These are phyloP conservation scores for Gila robusta DNA, from an alignment of 2,797 vertebrate genomes.

Conservation along the genomic window DNA sequence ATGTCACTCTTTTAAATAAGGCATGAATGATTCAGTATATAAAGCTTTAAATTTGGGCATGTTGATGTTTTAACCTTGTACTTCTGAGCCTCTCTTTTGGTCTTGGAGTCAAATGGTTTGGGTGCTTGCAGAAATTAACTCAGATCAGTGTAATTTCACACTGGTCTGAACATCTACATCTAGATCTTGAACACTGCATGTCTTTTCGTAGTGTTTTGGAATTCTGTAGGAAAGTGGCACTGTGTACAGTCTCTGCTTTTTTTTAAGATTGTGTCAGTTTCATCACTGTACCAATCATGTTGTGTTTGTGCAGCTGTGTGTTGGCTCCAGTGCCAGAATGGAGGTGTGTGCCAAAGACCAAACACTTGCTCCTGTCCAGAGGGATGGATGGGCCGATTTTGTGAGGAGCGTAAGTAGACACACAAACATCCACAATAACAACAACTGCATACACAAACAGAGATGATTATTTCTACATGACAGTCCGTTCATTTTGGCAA, in stretches of 20 bases:
- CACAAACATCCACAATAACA: background rate
- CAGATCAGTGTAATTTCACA: constrained; percentile 1
- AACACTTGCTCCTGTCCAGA: constrained; percentile 92
- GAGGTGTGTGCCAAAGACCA: constrained; percentile 91
- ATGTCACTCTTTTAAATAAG: constrained; percentile 6
- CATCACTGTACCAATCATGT: background rate
- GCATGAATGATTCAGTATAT: constrained; percentile 8
- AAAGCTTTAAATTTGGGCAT: background rate
- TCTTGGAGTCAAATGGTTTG: constrained; percentile 8
- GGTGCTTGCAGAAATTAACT: background rate
- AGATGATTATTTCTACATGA: background rate
- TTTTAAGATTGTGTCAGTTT: background rate
- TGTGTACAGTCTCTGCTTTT: constrained; percentile 18
- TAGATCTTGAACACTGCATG: constrained; percentile 23
- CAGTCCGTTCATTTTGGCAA: background rate
- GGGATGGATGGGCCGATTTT: constrained; percentile 97
- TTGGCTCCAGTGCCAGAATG: constrained; percentile 94
- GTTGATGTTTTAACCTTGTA: background rate
- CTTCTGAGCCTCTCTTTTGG: background rate
- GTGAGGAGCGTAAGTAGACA: constrained; percentile 91
- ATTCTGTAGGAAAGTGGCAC: background rate
- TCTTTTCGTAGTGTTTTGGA: background rate
- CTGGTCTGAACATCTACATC: constrained; percentile 6
- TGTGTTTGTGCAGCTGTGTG: constrained; percentile 86
- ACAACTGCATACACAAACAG: background rate